Percentiles rank a stretch among this genome's conserved stretches.
Conservation (phyloP, 2,113 vertebrate species). For the Podarcis raffonei region DNA sequence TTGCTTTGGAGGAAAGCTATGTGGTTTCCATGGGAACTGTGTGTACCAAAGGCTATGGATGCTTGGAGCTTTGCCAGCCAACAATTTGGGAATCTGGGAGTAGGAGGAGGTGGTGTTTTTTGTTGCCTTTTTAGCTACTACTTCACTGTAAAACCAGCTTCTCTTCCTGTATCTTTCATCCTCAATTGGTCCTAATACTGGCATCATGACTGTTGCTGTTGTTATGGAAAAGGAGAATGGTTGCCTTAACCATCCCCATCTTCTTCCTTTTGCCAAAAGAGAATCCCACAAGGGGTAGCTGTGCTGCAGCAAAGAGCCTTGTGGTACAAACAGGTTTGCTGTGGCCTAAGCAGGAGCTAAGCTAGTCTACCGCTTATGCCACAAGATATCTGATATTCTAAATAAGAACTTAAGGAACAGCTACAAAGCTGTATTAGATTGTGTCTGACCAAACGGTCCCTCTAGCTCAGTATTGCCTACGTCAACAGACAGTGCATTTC, state of each 20-base stretch:
- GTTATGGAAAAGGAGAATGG: background rate
- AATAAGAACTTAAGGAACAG: too few species aligned
- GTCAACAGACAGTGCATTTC: too few species aligned
- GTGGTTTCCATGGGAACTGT: constrained; percentile 33
- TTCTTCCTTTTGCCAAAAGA: background rate
- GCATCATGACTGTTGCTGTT: background rate
- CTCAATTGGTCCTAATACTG: background rate
- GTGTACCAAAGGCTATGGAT: background rate
- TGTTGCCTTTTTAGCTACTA: background rate
- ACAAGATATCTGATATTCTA: too few species aligned
- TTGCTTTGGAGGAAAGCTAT: background rate
- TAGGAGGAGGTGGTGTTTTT: background rate
- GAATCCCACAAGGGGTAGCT: background rate
- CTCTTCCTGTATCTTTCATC: background rate
- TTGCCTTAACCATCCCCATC: background rate
- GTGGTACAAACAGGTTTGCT: background rate
- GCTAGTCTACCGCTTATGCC: too few species aligned
- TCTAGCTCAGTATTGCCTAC: too few species aligned
- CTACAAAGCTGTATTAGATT: too few species aligned
- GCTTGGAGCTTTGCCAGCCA: background rate
- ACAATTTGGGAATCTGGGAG: background rate
- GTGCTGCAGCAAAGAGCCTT: background rate
- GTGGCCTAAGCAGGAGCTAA: too few species aligned
- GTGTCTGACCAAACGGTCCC: too few species aligned
- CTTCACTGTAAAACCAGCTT: background rate